Conservation (phyloP, 2,888 invertebrate genomes). For the Drosophila affinis region DNA sequence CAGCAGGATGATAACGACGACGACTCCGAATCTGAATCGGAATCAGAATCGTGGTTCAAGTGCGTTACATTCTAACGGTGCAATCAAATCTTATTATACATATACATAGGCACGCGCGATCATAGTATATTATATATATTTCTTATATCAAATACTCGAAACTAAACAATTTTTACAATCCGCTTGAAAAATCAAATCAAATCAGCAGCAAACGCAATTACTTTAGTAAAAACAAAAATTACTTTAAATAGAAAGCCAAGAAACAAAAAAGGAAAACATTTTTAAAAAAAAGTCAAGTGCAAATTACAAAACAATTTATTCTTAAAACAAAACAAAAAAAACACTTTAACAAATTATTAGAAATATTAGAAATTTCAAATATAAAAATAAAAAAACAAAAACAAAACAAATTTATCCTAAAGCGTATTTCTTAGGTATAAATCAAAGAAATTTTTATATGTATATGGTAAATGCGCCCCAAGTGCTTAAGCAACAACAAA, state of each 20-base stretch:
- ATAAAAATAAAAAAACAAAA: constrained; percentile 10
- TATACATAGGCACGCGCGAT: constrained; percentile 26
- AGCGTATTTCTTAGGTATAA: constrained; percentile 35
- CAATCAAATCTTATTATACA: constrained; percentile 64
- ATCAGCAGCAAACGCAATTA: constrained; percentile 62
- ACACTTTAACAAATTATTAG: constrained; percentile 8
- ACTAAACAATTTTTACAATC: constrained; percentile 56
- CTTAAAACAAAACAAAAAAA: constrained; percentile 18
- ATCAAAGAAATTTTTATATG: constrained; percentile 43
- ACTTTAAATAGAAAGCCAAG: constrained; percentile 59
- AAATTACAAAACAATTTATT: constrained; percentile 41
- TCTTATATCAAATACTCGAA: constrained; percentile 56
- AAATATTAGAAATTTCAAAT: constrained; percentile 29
- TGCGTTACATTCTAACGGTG: constrained; percentile 69
- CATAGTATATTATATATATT: constrained; percentile 47
- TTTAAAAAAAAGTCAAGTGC: constrained; percentile 32
- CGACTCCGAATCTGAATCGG: constrained; percentile 1
- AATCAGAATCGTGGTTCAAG: constrained; percentile 31
- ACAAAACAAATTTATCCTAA: constrained; percentile 39
- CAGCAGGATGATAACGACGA: constrained; percentile 17
- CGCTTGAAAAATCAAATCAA: constrained; percentile 24
- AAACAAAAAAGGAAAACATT: constrained; percentile 18
- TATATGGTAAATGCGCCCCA: constrained; percentile 59
- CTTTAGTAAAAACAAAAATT: constrained; percentile 59
- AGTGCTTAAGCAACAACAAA: constrained; percentile 66